These are phyloP conservation scores for Drosophila oshimai DNA, from an alignment of 1,140 invertebrate genomes.

Conservation along the genomic window DNA sequence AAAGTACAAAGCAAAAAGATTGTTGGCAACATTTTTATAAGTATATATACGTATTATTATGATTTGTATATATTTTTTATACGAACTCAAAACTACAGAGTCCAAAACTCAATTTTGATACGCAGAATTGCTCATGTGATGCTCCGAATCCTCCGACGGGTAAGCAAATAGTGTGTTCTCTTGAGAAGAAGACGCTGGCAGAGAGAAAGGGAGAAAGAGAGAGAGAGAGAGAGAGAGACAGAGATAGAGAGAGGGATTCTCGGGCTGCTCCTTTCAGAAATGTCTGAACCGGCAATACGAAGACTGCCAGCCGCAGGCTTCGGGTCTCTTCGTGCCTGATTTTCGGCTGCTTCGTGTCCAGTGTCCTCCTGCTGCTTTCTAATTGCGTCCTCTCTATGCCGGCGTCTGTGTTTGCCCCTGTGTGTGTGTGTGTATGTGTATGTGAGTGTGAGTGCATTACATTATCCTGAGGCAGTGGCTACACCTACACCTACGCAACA, in stretches of 20 bases:
- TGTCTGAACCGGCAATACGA: constrained; percentile 39
- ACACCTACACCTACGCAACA: constrained; percentile 49
- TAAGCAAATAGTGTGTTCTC: constrained; percentile 53
- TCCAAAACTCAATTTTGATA: constrained; percentile 51
- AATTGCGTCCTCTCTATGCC: constrained; percentile 65
- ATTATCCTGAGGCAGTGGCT: constrained; percentile 58
- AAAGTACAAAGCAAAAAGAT: constrained; percentile 80
- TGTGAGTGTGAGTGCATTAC: constrained; percentile 64
- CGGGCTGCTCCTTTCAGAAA: constrained; percentile 21
- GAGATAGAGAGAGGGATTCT: background rate
- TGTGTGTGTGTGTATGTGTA: constrained; percentile 26
- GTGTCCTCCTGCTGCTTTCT: constrained; percentile 58
- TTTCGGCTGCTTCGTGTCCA: constrained; percentile 63
- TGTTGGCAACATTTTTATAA: constrained; percentile 81
- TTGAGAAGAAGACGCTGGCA: constrained; percentile 32
- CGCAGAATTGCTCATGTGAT: constrained; percentile 60
- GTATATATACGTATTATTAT: constrained; percentile 76
- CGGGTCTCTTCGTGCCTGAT: constrained; percentile 32
- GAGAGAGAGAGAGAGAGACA: background rate
- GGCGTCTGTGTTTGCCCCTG: background rate
- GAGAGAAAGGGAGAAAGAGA: background rate
- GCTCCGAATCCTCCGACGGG: constrained; percentile 68
- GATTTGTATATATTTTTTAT: constrained; percentile 81
- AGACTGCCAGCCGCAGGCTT: constrained; percentile 57
- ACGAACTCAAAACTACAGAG: constrained; percentile 53